Base-by-base conservation (phyloP, 2,797 vertebrate species). In the Gymnoscopelus braueri region DNA sequence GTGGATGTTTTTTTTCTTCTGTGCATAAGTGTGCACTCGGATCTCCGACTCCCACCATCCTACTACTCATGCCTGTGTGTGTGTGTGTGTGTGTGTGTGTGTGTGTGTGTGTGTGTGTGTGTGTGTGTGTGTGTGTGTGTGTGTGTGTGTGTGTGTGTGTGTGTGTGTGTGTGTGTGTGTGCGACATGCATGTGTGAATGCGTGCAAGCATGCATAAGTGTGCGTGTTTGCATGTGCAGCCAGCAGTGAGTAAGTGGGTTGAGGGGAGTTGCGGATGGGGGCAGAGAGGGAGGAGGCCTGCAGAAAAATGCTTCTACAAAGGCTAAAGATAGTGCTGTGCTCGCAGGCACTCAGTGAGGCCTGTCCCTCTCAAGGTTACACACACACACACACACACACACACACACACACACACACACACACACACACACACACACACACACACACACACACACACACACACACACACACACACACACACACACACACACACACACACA, bases 251-350 rank as follows among this genome's bases (percentile, higher is more conserved):
- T 48, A 23, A 89, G 88, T 86, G 83, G 88, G 86, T 74, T 83
- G 85, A 84, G 72, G 59, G 78, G 85, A 81, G 55, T 19, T 60
- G 78, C 72, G 80, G 69, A 84, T 66, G 65, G 58, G 70, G 54
- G 66, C n/a, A 66, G 68, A 63, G 63, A 13, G 15, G 78, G 80
- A 88, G 70, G 83, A 89, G 85, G 81, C 88, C 82, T 83, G 77
- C 85, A 84, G 85, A 88, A 88, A 44, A 90, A 88, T 89, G 90
- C 89, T 84, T 89, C 86, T 86, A 89, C 84, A 80, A 78, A 84
- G 79, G 91, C 92, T 94, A 94, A 94, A 94, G 91, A 94, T 93
- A 94, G 93, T 81, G 63, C 80, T 77, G 78, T n/a, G 88, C 92
- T 93, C 4, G 70, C 78, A 90, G 92, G 88, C 91, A 90, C 83